Evolutionary conservation across 2,797 vertebrate species (phyloP), one percentile per base, ranked within the genome.

Genomic region (Hippopotamyrus pictus): DNA sequence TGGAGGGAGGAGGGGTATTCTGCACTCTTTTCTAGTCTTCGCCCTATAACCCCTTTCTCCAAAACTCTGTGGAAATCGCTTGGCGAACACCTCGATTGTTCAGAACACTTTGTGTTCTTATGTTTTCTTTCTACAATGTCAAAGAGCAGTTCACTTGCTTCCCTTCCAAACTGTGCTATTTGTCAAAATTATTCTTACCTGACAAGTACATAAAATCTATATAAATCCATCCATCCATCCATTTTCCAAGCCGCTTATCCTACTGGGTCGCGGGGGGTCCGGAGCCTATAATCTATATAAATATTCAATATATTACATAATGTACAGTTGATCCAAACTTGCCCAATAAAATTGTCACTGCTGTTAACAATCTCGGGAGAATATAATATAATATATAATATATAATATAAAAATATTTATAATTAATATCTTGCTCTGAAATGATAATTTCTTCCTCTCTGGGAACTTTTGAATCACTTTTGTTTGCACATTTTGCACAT

Each of bases 371-470:
- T 46, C 82, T 48, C 4, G 0, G 82, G 44, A 51, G 48, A 51
- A 48, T 12, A n/a, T n/a, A n/a, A n/a, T n/a, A n/a, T n/a, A n/a
- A n/a, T n/a, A n/a, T n/a, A n/a, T n/a, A n/a, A n/a, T n/a, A n/a
- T n/a, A n/a, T n/a, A n/a, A n/a, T n/a, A n/a, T n/a, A 85, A 51
- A 85, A 85, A 85, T 85, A 50, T 85, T 85, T 85, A 85, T 85
- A 85, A 84, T 62, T 46, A 84, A 88, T 17, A 51, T 86, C 9
- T 25, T 46, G 19, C 33, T 87, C 50, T 76, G 29, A 86, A 86
- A 86, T 50, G 44, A 86, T 89, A 76, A 76, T 87, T 87, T 37
- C 11, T 57, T 87, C 65, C 57, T 25, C 79, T 85, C 3, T 44
- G 22, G 46, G 79, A 65, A 48, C 17, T 69, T 53, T 44, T 33